phyloP scores from a whole-genome alignment of 2,888 invertebrate species.

The Latrodectus elegans region DNA sequence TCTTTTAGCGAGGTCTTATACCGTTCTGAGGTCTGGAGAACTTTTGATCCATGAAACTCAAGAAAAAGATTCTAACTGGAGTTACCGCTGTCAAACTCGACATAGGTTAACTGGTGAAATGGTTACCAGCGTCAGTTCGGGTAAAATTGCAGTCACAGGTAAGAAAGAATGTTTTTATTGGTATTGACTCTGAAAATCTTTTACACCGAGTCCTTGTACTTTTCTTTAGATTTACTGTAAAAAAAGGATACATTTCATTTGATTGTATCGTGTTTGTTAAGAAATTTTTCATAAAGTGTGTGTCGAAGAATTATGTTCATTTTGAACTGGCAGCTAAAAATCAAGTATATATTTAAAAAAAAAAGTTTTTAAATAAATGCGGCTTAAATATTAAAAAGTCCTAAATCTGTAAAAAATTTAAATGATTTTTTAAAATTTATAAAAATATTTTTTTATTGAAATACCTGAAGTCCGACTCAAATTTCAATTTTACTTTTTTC shows the following conservation, averaged over 20 bases:
- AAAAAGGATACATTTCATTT: too few species aligned
- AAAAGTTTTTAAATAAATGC: too few species aligned
- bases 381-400: too few species aligned
- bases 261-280: not conserved
- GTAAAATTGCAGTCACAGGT: conserved; percentile 70
- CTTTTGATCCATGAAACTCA: conserved; percentile 66
- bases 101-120: conserved; percentile 68
- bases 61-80: conserved; percentile 64
- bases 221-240: too few species aligned
- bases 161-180: conserved; percentile 17
- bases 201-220: not conserved
- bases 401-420: too few species aligned
- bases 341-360: too few species aligned
- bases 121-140: conserved; percentile 62
- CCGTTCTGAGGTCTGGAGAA: conserved; percentile 65
- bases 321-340: too few species aligned
- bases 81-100: conserved; percentile 66
- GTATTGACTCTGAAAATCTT: conserved; percentile 4
- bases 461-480: too few species aligned
- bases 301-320: not conserved
- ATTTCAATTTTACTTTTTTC: too few species aligned
- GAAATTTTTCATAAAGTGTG: not conserved
- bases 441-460: too few species aligned
- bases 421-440: too few species aligned
- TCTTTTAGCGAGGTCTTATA: conserved; percentile 63